A percentile compares a stretch with the other conserved stretches of the same genome.
Conservation (phyloP, 1,140 invertebrate genomes). For the Lordiphosa clarofinis region DNA sequence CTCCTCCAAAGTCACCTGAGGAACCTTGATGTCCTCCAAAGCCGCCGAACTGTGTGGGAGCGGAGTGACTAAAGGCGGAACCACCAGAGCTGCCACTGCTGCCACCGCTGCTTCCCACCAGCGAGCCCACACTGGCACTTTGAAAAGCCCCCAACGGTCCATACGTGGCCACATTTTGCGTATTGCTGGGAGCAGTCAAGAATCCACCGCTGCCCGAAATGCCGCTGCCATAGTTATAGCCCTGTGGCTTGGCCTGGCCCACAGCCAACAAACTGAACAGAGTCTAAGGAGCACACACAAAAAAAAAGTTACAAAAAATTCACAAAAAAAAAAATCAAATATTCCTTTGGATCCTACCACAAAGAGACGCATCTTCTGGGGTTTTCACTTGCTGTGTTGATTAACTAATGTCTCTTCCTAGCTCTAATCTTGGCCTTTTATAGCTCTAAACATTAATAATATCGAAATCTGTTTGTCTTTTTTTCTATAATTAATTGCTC, state of each 20-base stretch:
- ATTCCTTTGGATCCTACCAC: slow-evolving; percentile 41
- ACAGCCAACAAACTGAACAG: slow-evolving; percentile 51
- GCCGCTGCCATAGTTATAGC: slow-evolving; percentile 70
- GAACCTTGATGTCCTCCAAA: slow-evolving; percentile 11
- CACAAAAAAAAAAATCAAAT: not conserved
- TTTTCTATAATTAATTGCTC: slow-evolving; percentile 69
- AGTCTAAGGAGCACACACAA: slow-evolving; percentile 27
- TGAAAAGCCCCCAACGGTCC: slow-evolving; percentile 61
- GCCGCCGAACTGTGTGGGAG: slow-evolving; percentile 15
- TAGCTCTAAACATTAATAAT: slow-evolving; percentile 42
- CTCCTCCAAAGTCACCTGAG: slow-evolving; percentile 1
- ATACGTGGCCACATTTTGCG: slow-evolving; percentile 47
- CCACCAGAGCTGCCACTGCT: slow-evolving; percentile 10
- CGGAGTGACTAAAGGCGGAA: not conserved
- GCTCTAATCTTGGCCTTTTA: slow-evolving; percentile 53
- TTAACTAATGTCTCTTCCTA: slow-evolving; percentile 61
- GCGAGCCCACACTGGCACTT: slow-evolving; percentile 55
- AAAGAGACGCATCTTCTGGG: slow-evolving; percentile 69
- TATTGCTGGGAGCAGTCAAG: slow-evolving; percentile 40
- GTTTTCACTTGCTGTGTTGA: slow-evolving; percentile 47
- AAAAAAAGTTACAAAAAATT: slow-evolving; percentile 4
- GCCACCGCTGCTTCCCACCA: slow-evolving; percentile 36
- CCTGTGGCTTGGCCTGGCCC: slow-evolving; percentile 65
- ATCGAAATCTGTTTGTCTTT: slow-evolving; percentile 27
- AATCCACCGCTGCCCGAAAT: slow-evolving; percentile 43